Conservation (phyloP, 2,797 vertebrate species). For the Basileuterus tristriatus region DNA sequence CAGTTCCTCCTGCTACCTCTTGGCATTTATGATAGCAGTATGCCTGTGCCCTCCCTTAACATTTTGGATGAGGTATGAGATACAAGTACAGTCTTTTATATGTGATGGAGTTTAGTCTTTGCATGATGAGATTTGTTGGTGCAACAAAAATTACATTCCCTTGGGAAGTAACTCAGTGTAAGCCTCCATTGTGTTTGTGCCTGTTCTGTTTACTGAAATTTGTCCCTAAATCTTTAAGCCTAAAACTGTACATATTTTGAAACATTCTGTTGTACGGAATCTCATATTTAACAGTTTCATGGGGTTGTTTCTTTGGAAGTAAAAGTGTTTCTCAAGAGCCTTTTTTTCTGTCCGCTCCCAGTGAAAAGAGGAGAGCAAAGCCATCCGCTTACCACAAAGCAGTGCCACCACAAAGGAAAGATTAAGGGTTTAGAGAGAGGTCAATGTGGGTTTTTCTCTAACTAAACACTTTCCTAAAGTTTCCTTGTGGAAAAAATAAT, state of each 20-base stretch:
- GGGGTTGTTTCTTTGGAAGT: conserved; percentile 81
- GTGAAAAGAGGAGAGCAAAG: conserved; percentile 81
- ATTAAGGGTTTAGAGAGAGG: conserved; percentile 87
- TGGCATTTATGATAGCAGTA: background rate
- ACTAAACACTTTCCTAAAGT: conserved; percentile 89
- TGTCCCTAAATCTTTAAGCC: conserved; percentile 61
- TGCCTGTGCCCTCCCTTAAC: background rate
- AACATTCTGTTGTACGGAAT: conserved; percentile 74
- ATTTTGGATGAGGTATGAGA: background rate
- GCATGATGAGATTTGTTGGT: background rate
- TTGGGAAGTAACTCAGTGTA: conserved; percentile 19
- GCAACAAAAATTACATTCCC: conserved; percentile 20
- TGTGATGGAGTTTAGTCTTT: background rate
- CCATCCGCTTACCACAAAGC: conserved; percentile 85
- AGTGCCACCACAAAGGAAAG: conserved; percentile 84
- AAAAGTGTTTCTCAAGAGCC: conserved; percentile 84
- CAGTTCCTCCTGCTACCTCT: background rate
- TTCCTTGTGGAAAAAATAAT: conserved; percentile 87
- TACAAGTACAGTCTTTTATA: background rate
- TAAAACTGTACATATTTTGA: conserved; percentile 75
- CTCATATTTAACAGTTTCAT: conserved; percentile 83
- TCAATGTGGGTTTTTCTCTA: conserved; percentile 88
- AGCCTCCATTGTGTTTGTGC: conserved; percentile 18
- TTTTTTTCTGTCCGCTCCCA: conserved; percentile 74
- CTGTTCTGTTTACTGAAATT: conserved; percentile 68